Evolutionary conservation across 2,113 vertebrate genomes (phyloP), one percentile per base, ranked within the genome.

Genomic region (Strix aluco): DNA sequence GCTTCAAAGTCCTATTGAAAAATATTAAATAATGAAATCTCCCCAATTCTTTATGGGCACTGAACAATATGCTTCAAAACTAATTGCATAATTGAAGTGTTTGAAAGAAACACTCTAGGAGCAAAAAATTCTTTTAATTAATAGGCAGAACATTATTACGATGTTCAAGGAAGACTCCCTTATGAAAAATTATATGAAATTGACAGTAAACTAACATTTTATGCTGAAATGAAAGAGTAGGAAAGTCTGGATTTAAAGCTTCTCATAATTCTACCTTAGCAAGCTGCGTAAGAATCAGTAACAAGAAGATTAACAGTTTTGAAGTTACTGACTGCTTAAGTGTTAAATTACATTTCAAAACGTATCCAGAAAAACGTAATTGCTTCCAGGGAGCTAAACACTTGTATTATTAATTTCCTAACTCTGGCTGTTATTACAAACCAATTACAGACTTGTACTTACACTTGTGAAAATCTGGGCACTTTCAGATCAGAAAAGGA

Each of bases 1-100:
- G 17, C 72, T 95, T 96, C 92, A 88, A 97, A 96, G 72, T 72
- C 30, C 13, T 82, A 30, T 20, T 82, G 49, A 34, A 89, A 95
- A 94, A 83, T 67, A 95, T 8, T 66, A 84, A 92, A 84, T 85
- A 89, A 94, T 91, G 51, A 92, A 90, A 69, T 62, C 38, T 85
- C 34, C 32, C 69, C 19, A 49, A 16, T 81, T 95, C 69, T 70
- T 91, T 79, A 75, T n/a, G n/a, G 32, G 49, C 80, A 81, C 30
- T 27, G 25, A 95, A 92, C 40, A 92, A 92, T 23, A 47, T 12
- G 36, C 40, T 92, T 95, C 74, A 82, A 92, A 97, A 92, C 29
- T 73, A 52, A 72, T 92, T 89, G 89, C 22, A 12, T 46, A 88
- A 95, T 5, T 89, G 20, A 94, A 92, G 66, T 40, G 34, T 69